These are phyloP conservation scores for Muscicapa comitata DNA, from an alignment of 2,797 vertebrate genomes.

Conservation along the genomic window DNA sequence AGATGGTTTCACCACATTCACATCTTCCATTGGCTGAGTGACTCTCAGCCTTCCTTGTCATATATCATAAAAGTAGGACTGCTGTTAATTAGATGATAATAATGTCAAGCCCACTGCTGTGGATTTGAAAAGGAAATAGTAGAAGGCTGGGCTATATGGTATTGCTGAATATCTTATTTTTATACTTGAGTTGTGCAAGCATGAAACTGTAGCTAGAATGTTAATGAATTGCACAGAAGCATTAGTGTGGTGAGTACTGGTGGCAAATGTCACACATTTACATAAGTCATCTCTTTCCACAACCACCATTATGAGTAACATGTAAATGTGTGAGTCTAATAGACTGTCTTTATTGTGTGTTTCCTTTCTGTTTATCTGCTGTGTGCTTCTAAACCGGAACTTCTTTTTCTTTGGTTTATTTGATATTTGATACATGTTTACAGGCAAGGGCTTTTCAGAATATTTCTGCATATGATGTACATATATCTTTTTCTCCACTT, in stretches of 20 bases:
- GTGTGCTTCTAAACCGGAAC: background rate
- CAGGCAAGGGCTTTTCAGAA: background rate
- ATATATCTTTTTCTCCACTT: background rate
- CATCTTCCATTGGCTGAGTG: background rate
- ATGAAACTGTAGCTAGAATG: background rate
- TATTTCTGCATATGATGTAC: background rate
- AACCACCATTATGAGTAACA: background rate
- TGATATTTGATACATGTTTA: background rate
- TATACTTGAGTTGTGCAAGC: background rate
- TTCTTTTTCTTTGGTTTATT: background rate
- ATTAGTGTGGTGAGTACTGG: background rate
- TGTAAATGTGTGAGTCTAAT: background rate
- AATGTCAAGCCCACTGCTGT: background rate
- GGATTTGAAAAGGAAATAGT: background rate
- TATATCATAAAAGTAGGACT: background rate
- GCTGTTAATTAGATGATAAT: background rate
- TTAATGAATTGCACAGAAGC: background rate
- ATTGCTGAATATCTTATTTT: background rate
- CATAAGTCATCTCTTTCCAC: background rate
- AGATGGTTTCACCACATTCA: background rate
- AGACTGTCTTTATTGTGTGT: background rate
- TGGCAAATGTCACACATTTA: background rate
- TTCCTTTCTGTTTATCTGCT: background rate
- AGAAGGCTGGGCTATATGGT: background rate
- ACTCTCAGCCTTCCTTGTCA: background rate